These are phyloP conservation scores for Heteropelma amictum DNA, from an alignment of 2,888 invertebrate genomes.

Conservation along the genomic window DNA sequence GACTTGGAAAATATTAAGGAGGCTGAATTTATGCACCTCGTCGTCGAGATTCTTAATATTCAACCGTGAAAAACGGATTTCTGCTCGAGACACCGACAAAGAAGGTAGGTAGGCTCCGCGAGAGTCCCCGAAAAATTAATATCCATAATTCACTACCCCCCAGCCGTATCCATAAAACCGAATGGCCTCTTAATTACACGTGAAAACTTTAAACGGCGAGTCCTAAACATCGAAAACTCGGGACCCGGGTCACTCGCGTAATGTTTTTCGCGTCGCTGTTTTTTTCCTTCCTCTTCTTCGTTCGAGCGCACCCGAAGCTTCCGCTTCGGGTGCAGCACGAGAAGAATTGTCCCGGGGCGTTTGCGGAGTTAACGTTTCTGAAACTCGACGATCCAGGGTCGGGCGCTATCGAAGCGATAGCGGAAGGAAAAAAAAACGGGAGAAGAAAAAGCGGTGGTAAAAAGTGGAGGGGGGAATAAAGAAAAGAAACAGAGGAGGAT, in stretches of 20 bases:
- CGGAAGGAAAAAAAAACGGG: constrained; percentile 50
- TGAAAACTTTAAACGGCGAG: constrained; percentile 37
- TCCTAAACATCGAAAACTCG: constrained; percentile 42
- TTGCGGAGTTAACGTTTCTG: constrained; percentile 77
- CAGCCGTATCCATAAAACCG: constrained; percentile 47
- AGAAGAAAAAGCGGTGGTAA: constrained; percentile 33
- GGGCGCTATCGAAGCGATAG: constrained; percentile 53
- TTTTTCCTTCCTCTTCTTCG: constrained; percentile 33
- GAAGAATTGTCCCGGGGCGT: constrained; percentile 72
- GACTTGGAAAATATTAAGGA: no score
- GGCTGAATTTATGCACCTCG: no score
- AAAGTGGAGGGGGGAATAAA: constrained; percentile 38
- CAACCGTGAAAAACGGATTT: not conserved
- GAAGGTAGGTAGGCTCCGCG: not conserved
- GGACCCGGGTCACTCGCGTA: constrained; percentile 33
- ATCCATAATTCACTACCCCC: constrained; percentile 17
- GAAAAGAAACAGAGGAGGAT: constrained; percentile 50
- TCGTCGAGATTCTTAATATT: not conserved
- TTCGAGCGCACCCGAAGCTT: constrained; percentile 35
- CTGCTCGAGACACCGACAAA: not conserved
- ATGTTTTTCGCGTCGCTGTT: constrained; percentile 48
- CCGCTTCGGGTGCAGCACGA: constrained; percentile 33
- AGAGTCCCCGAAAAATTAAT: constrained; percentile 33
- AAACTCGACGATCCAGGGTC: constrained; percentile 74
- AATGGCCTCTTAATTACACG: constrained; percentile 61